These are phyloP conservation scores for Thinocorus orbignyianus DNA, from an alignment of 2,113 vertebrate species.

Conservation along the genomic window DNA sequence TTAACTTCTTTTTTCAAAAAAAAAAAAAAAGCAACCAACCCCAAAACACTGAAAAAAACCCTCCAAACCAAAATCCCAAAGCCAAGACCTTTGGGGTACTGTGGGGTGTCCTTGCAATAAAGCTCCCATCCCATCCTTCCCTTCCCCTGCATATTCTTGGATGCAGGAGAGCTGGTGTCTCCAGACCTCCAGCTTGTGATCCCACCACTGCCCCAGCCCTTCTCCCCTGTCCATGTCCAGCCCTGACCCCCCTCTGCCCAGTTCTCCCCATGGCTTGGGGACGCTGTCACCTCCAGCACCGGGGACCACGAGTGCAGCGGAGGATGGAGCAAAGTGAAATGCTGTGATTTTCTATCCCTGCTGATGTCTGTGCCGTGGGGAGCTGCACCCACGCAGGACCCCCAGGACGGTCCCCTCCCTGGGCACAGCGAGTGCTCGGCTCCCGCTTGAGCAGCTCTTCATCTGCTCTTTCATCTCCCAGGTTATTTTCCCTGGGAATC, in stretches of 20 bases:
- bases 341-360: fast-evolving
- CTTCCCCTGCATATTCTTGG: not conserved
- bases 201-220: fast-evolving
- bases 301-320: not conserved
- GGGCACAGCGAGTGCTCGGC: not conserved
- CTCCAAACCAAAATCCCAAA: too few species aligned
- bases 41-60: too few species aligned
- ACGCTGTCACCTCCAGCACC: fast-evolving
- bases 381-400: not conserved
- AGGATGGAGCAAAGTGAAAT: not conserved
- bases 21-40: too few species aligned
- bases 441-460: not conserved
- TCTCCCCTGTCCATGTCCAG: too few species aligned
- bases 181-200: too few species aligned
- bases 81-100: not conserved
- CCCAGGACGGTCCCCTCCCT: fast-evolving
- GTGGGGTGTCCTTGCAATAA: not conserved
- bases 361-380: not conserved
- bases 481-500: fast-evolving
- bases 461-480: not conserved
- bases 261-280: not conserved
- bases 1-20: not conserved
- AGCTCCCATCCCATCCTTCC: not conserved
- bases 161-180: not conserved
- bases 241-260: not conserved